Evolutionary conservation across 2,888 invertebrate genomes (phyloP), one percentile per base, ranked within the genome.

Genomic region (Beris chalybata): DNA sequence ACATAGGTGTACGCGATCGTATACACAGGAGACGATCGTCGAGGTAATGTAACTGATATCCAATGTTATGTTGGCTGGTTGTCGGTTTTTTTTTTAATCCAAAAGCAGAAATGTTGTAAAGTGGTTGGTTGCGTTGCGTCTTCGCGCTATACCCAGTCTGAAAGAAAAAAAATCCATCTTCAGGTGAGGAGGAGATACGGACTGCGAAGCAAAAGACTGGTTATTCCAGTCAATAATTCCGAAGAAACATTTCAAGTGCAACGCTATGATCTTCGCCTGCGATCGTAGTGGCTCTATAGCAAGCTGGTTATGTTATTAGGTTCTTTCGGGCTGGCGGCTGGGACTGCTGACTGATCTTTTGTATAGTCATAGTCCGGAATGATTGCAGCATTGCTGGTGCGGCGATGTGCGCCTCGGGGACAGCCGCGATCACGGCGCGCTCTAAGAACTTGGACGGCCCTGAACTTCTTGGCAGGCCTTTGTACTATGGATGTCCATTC

Each of bases 381-480:
- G 44, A 22, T 57, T 57, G 57, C 22, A 22, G 22, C 44, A 57
- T 56, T 44, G 44, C 44, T 22, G 22, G 22, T 22, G 22, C n/a
- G n/a, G n/a, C n/a, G n/a, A n/a, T n/a, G n/a, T n/a, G n/a, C 22
- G 22, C 22, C 22, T 38, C 9, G 38, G 38, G 38, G 38, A 38
- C 38, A 38, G 57, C 22, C 44, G 45, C 15, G 44, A 57, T 22
- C 11, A 29, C 29, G 57, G 13, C 57, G 15, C 43, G 29, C n/a
- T 44, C 22, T 45, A 53, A 30, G 44, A 57, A 57, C 44, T 57
- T 57, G 57, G 57, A 43, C 57, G 57, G 44, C 57, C 57, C 57
- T 57, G 57, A 57, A 57, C 57, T 57, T 57, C 43, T 57, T 9
- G 44, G 12, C 22, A 57, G 57, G 57, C 44, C 57, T 57, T 44